phyloP scores from a whole-genome alignment of 2,113 vertebrate species.

The Gallinago undulata region DNA sequence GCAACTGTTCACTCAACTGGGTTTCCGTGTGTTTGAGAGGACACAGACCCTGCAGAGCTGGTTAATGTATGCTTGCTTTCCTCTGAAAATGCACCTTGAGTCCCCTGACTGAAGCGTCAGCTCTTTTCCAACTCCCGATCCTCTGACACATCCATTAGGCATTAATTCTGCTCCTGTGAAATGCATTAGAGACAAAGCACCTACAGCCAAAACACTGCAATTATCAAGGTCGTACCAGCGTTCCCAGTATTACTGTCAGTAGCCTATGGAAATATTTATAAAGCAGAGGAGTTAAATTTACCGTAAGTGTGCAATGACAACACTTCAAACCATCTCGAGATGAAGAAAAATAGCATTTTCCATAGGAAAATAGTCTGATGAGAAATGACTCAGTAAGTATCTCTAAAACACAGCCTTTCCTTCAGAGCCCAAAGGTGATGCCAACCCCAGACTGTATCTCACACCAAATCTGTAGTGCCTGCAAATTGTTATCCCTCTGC shows the following conservation, averaged over 20 bases:
- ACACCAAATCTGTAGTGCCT: background rate
- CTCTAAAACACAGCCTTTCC: background rate
- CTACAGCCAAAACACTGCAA: background rate
- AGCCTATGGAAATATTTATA: background rate
- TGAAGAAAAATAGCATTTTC: background rate
- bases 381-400: background rate
- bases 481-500: background rate
- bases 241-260: background rate
- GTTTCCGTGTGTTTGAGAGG: background rate
- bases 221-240: background rate
- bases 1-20: background rate
- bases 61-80: background rate
- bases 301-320: background rate
- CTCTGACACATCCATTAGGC: background rate
- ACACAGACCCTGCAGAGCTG: background rate
- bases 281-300: background rate
- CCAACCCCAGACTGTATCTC: background rate
- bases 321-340: background rate
- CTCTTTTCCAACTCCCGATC: background rate
- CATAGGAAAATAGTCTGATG: background rate
- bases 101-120: background rate
- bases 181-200: background rate
- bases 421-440: background rate
- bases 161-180: background rate
- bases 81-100: background rate